phyloP scores from a whole-genome alignment of 2,113 vertebrate species.

The Chloropsis hardwickii region DNA sequence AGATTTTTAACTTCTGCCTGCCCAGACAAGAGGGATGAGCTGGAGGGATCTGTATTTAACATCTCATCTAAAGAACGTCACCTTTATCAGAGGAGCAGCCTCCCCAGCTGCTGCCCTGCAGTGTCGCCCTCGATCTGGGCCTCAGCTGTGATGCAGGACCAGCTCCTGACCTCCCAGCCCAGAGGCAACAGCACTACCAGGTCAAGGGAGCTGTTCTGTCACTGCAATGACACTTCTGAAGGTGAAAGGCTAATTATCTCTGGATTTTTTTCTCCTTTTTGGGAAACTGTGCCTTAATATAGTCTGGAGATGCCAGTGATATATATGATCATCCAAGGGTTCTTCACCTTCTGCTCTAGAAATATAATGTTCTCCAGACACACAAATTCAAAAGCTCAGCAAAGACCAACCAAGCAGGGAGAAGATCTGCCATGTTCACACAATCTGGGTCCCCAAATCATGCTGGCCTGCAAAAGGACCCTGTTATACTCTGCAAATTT shows the following conservation, averaged over 20 bases:
- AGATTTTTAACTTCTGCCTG: neutral
- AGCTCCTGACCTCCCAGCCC: neutral
- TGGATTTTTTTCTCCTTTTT: fast-evolving
- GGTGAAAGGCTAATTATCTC: neutral
- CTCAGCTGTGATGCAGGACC: neutral
- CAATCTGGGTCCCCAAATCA: neutral
- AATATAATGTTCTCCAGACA: neutral
- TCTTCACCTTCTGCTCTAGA: neutral
- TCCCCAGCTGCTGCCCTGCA: neutral
- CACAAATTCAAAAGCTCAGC: neutral
- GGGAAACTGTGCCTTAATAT: neutral
- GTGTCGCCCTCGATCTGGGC: neutral
- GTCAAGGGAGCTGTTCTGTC: neutral
- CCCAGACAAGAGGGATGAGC: neutral
- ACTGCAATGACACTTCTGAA: neutral
- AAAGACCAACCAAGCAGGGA: neutral
- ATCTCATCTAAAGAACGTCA: neutral
- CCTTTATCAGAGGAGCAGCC: neutral
- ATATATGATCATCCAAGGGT: neutral
- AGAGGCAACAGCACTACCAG: neutral
- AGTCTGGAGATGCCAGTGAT: neutral
- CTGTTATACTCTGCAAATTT: neutral
- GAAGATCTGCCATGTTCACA: neutral
- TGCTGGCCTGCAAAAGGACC: neutral
- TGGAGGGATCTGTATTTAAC: neutral